Evolutionary conservation across 2,797 vertebrate genomes (phyloP), one percentile per base, ranked within the genome.

Genomic region (Lithobates sylvaticus): DNA sequence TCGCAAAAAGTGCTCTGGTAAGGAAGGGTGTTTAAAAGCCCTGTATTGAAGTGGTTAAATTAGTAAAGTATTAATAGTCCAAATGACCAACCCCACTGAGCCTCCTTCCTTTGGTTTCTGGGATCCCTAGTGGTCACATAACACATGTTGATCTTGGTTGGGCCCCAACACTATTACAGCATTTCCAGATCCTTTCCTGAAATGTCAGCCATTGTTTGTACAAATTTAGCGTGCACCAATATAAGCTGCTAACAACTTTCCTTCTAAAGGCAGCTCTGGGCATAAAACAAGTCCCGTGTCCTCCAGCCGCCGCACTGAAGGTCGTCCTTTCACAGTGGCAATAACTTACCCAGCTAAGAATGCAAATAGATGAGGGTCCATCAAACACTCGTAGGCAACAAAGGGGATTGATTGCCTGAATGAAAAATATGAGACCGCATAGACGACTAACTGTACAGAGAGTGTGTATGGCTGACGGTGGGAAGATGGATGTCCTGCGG

Each of bases 361-460:
- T 78, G 76, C 36, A 78, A 78, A 78, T 78, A 78, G 64, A 78
- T 78, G 76, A 78, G 76, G 76, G 76, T 68, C 76, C 61, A 78
- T 78, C 76, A 78, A 78, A 78, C 76, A 78, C 61, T 29, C 76
- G 58, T 10, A 67, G 76, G 71, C 79, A 61, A 61, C 69, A 81
- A 69, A 80, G 42, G 44, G 65, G 68, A 80, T 69, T 81, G 79
- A 71, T 81, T 72, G 68, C 47, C 68, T 34, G 26, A 44, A 32
- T 27, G 47, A 71, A 44, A 81, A 34, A 58, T 72, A 81, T 16
- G 50, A 39, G 69, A 39, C 23, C 34, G 47, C 76, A 44, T 13
- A 44, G 65, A 21, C 1, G 36, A 9, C 39, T 12, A 4, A 15
- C 47, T 50, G 15, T 50, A 50, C 47, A 5, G 47, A 50, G 47